Conservation (phyloP, 2,797 vertebrate genomes). For the Chromis chromis region DNA sequence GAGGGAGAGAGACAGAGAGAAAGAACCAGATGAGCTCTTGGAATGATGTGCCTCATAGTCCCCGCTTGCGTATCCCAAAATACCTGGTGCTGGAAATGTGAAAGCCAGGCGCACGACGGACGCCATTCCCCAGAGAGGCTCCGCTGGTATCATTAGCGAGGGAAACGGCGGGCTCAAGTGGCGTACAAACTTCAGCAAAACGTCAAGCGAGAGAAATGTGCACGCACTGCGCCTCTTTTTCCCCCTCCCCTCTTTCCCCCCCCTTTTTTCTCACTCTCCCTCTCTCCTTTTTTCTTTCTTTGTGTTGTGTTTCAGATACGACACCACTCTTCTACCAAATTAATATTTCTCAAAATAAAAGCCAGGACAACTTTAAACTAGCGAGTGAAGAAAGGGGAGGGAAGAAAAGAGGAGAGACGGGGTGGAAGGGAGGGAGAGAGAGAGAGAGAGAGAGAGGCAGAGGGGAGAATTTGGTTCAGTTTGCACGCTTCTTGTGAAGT, state of each 20-base stretch:
- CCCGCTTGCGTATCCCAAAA: constrained; percentile 88
- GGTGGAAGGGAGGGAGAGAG: constrained; percentile 34
- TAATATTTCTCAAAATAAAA: constrained; percentile 91
- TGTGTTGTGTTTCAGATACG: constrained; percentile 79
- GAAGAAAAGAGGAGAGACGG: constrained; percentile 59
- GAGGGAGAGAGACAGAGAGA: constrained; percentile 60
- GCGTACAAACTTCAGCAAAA: constrained; percentile 92
- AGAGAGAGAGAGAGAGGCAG: constrained; percentile 37
- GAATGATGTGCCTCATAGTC: constrained; percentile 85
- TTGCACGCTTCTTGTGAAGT: constrained; percentile 79
- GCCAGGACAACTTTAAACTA: constrained; percentile 91
- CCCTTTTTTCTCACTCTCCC: constrained; percentile 61
- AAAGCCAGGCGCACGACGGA: constrained; percentile 84
- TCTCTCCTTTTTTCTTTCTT: constrained; percentile 72
- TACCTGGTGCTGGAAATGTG: constrained; percentile 86
- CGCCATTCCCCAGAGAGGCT: constrained; percentile 86
- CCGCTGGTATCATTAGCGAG: constrained; percentile 89
- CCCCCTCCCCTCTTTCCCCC: constrained; percentile 35
- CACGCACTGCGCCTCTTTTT: constrained; percentile 72
- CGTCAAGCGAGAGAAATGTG: constrained; percentile 87
- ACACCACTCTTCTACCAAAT: constrained; percentile 85
- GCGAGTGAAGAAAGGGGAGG: constrained; percentile 76
- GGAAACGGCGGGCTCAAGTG: constrained; percentile 87
- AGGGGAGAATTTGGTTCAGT: constrained; percentile 67
- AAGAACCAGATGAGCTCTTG: constrained; percentile 81